Conservation (phyloP, 1,140 invertebrate species). For the Meloidogyne exigua region DNA sequence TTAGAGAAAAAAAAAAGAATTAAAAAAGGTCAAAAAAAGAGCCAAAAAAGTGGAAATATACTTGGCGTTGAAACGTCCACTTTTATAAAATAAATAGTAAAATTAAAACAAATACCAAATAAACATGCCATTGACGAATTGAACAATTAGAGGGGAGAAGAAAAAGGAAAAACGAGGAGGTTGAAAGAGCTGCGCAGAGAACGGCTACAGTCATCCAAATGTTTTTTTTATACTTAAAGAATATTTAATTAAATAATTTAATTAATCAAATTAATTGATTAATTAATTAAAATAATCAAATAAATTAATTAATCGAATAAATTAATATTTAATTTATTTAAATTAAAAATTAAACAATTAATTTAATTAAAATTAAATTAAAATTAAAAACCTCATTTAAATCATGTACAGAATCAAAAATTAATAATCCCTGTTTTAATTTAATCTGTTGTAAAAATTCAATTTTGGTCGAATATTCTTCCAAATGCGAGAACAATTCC, state of each 20-base stretch:
- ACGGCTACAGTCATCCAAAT: conserved; percentile 61
- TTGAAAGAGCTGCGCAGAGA: conserved; percentile 56
- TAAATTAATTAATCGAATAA: no score
- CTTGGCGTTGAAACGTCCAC: no score
- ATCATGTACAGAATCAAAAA: background rate
- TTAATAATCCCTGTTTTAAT: background rate
- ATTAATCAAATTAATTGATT: no score
- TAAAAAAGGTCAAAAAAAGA: no score
- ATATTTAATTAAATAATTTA: background rate
- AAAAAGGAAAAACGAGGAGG: conserved; percentile 53
- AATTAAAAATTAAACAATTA: no score
- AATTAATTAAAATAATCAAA: no score
- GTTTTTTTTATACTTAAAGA: conserved; percentile 57
- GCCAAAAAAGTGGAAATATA: no score
- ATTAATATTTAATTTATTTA: no score
- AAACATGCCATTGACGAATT: conserved; percentile 26
- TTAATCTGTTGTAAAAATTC: conserved; percentile 15
- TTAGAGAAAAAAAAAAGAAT: no score
- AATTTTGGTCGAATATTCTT: conserved; percentile 38
- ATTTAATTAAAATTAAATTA: background rate
- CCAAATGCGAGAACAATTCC: conserved; percentile 41
- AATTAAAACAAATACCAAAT: conserved; percentile 20
- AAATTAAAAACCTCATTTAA: conserved; percentile 2
- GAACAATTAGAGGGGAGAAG: conserved; percentile 38
- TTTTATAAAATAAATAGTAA: no score